Evolutionary conservation across 2,888 invertebrate genomes (phyloP), one percentile per base, ranked within the genome.

Genomic region (Tinea trinotella): DNA sequence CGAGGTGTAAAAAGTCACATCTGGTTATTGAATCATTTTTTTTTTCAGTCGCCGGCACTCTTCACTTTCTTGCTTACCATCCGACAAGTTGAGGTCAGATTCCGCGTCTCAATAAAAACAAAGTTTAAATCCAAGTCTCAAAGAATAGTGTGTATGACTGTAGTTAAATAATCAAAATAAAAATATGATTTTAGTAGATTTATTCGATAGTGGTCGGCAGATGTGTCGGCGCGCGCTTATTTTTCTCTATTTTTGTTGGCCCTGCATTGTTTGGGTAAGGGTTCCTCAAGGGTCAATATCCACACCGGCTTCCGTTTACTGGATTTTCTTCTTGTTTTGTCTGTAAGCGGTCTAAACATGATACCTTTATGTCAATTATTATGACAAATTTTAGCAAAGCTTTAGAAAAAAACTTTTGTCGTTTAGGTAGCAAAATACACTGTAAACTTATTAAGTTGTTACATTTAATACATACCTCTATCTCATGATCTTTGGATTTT

Each of bases 151-250:
- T 40, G 2, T 5, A 40, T 15, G 15, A 40, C 74, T 77, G 74
- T 68, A 76, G 74, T 70, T 61, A 68, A 77, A 75, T 78, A 83
- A 82, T 83, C 81, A 83, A 82, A 83, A 85, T 83, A 82, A 85
- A 83, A 85, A 84, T 84, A 84, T 80, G 77, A 84, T 83, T 83
- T 81, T 74, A 74, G 77, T 82, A 82, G 83, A 85, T 85, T 84
- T 83, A 82, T 84, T 77, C 68, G 84, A 85, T 84, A 82, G 78
- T 75, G 73, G 65, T 64, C 72, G 74, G 81, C 84, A 85, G 84
- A 85, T 85, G 84, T 73, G 70, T 68, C 65, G 74, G 73, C 69
- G 70, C 61, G 65, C 67, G 70, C 61, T 70, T 67, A 64, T 62
- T 61, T 59, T 71, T 70, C 73, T 76, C 71, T 80, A 75, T 82